Conservation (phyloP, 2,113 vertebrate species). For the Guaruba guarouba region DNA sequence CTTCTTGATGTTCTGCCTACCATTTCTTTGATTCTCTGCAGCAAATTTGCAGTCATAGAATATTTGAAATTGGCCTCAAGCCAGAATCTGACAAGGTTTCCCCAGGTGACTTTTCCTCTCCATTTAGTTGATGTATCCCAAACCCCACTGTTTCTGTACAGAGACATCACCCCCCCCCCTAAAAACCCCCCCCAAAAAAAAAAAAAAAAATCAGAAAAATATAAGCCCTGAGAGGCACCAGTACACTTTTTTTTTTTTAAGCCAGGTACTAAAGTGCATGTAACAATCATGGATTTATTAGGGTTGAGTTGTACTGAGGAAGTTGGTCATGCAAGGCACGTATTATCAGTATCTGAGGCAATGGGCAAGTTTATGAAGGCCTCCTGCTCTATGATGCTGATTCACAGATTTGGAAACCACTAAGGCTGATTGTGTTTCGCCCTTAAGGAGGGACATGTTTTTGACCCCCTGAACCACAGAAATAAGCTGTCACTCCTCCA, state of each 20-base stretch:
- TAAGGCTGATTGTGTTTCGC: background rate
- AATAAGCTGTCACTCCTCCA: background rate
- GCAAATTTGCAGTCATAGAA: background rate
- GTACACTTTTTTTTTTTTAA: background rate
- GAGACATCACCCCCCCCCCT: rapidly evolving
- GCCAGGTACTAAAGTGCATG: background rate
- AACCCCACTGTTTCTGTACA: background rate
- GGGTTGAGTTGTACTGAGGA: background rate
- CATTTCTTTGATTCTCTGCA: background rate
- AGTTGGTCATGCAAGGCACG: rapidly evolving
- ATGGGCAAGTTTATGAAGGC: background rate
- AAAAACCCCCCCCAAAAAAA: background rate
- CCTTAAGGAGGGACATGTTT: background rate
- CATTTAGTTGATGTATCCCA: background rate
- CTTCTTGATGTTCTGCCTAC: background rate
- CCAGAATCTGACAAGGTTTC: background rate
- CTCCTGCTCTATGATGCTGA: background rate
- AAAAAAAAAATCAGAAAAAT: background rate
- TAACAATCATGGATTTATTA: background rate
- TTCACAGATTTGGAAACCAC: background rate
- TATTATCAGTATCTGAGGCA: background rate
- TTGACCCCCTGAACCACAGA: background rate
- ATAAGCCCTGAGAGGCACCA: background rate
- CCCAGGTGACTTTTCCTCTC: background rate
- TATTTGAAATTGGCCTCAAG: background rate